A percentile compares a stretch with the other conserved stretches of the same genome.
Conservation (phyloP, 2,888 invertebrate species). For the Tetranychus piercei region DNA sequence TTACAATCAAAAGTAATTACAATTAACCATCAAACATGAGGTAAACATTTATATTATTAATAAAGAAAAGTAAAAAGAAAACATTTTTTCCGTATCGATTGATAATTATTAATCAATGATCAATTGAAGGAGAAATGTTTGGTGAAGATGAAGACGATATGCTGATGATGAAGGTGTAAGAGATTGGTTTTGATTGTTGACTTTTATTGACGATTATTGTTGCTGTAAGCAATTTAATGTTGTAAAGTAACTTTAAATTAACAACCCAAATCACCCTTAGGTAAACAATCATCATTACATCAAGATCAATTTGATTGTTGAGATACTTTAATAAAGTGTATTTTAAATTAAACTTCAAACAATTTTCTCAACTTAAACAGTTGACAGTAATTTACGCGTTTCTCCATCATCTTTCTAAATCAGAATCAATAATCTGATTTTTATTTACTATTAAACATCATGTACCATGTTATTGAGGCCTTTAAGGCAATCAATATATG, state of each 20-base stretch:
- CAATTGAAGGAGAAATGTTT: not conserved
- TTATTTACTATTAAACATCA: too few relatives aligned
- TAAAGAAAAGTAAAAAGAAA: not conserved
- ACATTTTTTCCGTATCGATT: not conserved
- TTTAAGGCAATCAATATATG: too few relatives aligned
- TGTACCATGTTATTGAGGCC: too few relatives aligned
- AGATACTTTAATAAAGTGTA: not conserved
- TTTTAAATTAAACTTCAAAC: too few relatives aligned
- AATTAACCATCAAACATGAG: not conserved
- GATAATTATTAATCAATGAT: not conserved
- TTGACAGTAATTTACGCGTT: not conserved
- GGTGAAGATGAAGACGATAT: not conserved
- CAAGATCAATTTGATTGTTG: not conserved
- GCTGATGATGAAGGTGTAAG: not conserved
- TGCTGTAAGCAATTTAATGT: not conserved
- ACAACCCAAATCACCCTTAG: not conserved
- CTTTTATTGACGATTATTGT: not conserved
- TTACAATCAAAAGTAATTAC: slow-evolving; percentile 2
- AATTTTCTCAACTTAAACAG: not conserved
- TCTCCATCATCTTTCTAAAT: not conserved
- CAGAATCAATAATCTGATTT: too few relatives aligned
- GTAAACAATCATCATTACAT: not conserved
- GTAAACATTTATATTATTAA: too few relatives aligned
- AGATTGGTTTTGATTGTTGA: not conserved
- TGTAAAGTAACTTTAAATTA: not conserved